phyloP scores from a whole-genome alignment of 2,113 vertebrate genomes.

The Phrynocephalus versicolor region DNA sequence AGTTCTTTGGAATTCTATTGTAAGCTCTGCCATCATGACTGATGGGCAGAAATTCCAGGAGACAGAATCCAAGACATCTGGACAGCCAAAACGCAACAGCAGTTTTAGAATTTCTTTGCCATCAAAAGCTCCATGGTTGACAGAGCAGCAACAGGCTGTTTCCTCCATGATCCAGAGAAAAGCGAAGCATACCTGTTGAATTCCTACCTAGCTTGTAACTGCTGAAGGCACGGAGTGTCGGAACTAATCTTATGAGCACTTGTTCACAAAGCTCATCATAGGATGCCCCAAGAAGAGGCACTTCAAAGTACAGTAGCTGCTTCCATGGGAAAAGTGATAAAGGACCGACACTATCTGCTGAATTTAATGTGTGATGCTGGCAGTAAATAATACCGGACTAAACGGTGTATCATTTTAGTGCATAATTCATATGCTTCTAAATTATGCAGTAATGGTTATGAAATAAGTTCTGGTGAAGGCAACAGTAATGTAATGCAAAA shows the following conservation, averaged over 20 bases:
- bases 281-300: neutral
- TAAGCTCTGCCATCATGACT: no score
- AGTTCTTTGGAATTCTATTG: no score
- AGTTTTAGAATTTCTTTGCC: no score
- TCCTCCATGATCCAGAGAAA: no score
- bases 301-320: neutral
- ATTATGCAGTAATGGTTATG: slow-evolving; percentile 41
- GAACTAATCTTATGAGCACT: neutral
- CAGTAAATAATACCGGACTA: slow-evolving; percentile 47
- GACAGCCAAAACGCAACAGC: no score
- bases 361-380: neutral
- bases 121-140: no score
- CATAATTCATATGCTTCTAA: slow-evolving; percentile 65
- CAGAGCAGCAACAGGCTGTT: no score
- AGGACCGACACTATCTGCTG: neutral
- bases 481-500: neutral
- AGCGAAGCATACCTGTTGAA: no score
- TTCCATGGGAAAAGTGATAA: neutral
- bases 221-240: no score
- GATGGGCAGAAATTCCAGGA: no score
- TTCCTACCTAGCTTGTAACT: no score
- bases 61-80: no score
- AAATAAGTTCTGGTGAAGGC: neutral
- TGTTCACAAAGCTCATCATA: neutral
- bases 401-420: slow-evolving; percentile 36